phyloP scores from a whole-genome alignment of 2,888 invertebrate genomes.

The Lithophane semibrunnea region DNA sequence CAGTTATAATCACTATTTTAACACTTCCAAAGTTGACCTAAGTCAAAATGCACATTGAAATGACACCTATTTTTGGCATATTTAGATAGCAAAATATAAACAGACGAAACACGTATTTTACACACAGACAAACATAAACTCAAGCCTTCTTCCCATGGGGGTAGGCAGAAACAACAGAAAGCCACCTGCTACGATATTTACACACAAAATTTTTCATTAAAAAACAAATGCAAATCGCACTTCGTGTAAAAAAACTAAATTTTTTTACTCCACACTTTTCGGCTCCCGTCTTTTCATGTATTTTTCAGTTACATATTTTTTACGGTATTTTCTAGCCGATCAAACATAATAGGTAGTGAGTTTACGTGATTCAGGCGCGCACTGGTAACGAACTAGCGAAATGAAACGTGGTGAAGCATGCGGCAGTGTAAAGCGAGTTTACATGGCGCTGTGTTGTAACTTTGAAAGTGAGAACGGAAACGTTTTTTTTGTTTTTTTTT shows the following conservation, averaged over 20 bases:
- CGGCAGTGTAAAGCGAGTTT: slow-evolving; percentile 57
- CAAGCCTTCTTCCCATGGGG: not conserved
- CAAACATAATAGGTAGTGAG: slow-evolving; percentile 18
- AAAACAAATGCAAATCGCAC: not conserved
- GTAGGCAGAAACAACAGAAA: not conserved
- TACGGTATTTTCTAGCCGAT: not conserved
- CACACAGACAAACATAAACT: not conserved
- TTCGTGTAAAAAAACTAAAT: too few relatives aligned
- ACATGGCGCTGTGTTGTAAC: slow-evolving; percentile 64
- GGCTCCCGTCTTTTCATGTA: not conserved
- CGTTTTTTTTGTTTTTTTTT: not conserved
- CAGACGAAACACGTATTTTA: not conserved
- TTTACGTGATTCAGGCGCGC: slow-evolving; percentile 42
- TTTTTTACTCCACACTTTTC: not conserved
- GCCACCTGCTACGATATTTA: not conserved
- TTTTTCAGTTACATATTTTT: not conserved
- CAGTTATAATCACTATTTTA: not conserved
- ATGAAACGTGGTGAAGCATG: slow-evolving; percentile 44
- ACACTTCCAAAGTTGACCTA: slow-evolving; percentile 4
- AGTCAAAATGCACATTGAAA: not conserved
- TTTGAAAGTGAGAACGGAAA: not conserved
- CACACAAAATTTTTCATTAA: not conserved
- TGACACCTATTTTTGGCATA: not conserved
- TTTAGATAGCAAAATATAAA: not conserved
- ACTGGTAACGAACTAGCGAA: slow-evolving; percentile 38